A percentile compares a stretch with the other conserved stretches of the same genome.
These are phyloP conservation scores for Carollia perspicillata DNA, from an alignment of 2,113 vertebrate species.

Conservation along the genomic window DNA sequence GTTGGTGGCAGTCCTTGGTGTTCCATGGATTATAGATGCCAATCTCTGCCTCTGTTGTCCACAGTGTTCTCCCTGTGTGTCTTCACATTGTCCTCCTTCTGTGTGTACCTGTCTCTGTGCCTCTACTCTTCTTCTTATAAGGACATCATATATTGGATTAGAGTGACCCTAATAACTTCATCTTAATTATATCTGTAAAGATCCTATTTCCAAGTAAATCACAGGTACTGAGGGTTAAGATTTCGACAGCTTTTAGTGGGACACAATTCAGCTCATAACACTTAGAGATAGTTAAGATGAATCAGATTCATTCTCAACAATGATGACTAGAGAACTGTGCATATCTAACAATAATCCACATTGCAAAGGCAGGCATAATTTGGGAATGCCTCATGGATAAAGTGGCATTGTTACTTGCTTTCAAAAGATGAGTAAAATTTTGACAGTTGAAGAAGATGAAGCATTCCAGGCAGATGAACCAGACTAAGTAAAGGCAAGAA, in stretches of 20 bases:
- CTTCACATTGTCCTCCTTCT: not conserved
- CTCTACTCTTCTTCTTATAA: not conserved
- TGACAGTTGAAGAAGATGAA: not conserved
- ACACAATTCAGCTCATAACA: not conserved
- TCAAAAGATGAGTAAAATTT: not conserved
- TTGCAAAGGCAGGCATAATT: not conserved
- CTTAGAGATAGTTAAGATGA: not conserved
- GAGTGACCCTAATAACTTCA: not conserved
- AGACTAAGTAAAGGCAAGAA: not conserved
- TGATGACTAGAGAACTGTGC: not conserved
- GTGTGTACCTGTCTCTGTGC: no score
- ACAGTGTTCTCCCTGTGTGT: not conserved
- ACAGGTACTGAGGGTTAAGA: not conserved
- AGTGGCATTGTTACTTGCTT: not conserved
- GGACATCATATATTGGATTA: not conserved
- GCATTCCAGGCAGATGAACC: not conserved
- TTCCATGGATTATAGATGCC: no score
- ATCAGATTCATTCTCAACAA: not conserved
- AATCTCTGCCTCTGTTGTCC: not conserved
- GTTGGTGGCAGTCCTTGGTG: no score
- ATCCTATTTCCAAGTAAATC: not conserved
- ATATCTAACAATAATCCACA: not conserved
- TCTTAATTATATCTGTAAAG: not conserved
- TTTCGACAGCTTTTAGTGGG: not conserved
- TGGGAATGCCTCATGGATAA: not conserved